Evolutionary conservation across 2,113 vertebrate species (phyloP), one percentile per base, ranked within the genome.

Genomic region (Nesogale talazaci): DNA sequence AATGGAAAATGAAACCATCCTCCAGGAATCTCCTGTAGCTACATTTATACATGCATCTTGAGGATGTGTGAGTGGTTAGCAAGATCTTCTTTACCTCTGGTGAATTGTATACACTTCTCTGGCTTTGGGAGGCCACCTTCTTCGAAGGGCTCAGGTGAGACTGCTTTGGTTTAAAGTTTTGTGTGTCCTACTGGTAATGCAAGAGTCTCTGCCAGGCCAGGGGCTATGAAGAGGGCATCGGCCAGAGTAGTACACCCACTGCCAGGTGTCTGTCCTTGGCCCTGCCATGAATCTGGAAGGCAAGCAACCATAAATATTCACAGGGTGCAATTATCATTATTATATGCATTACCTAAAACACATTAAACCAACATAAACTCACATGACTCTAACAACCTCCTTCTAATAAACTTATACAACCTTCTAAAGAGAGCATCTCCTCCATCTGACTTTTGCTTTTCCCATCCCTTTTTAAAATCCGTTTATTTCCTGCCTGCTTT

Each of bases 241-340:
- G 38, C 23, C 27, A 81, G 16, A 59, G 46, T 29, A 72, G 63
- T 15, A 82, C 65, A 87, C 27, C 46, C 46, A 52, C 72, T 31
- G 36, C 20, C 25, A 69, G 59, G 46, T 0, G 1, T 67, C 25
- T 90, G 57, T 76, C 36, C 40, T 36, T 92, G 46, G 46, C 31
- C 46, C 83, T n/a, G 78, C 15, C 63, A 29, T 12, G 80, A 40
- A 72, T 69, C 36, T 59, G 34, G 56, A 94, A 95, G 38, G 56
- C 84, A 93, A 1, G n/a, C 92, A 63, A 17, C 38, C 69, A 70
- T 75, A 87, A 86, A 70, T 89, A 89, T 23, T 81, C 34, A 17
- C 0, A 92, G 56, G 56, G 59, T 88, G 61, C 93, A 92, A 92
- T 83, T 91, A 95, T 56, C 22, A 94, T 92, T 82, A 86, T 69